Base-by-base conservation (phyloP, 2,113 vertebrate genomes). In the Muntiacus reevesi region DNA sequence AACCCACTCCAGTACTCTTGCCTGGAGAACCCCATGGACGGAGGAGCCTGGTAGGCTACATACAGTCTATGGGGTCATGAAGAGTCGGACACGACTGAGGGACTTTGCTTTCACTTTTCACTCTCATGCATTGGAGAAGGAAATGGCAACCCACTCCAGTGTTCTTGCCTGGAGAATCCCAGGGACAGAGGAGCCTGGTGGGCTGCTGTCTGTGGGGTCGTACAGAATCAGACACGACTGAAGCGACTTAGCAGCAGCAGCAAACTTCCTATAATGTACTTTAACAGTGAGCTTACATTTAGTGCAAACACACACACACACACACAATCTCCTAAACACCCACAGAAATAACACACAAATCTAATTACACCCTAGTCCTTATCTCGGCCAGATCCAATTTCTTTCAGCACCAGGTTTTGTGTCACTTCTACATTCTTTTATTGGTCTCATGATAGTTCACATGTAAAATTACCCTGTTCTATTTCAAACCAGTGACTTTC, bases 401-500 rank as follows among this genome's bases (percentile, higher is more conserved):
- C 90, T 76, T 92, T 92, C 62, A 40, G 7, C 71, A 40, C 25
- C 55, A 57, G 15, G 43, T 57, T 89, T 27, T 60, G 89, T 6
- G 84, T 67, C 79, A 84, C 79, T 79, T 81, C 30, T 54, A 79
- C 28, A 76, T 78, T 74, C 25, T 71, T 54, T 86, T 79, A 71
- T 43, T 87, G 40, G 43, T 81, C 52, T 86, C 50, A 47, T 13
- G 14, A 95, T 30, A 28, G 30, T 59, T 91, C n/a, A 36, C 76
- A 79, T 74, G 55, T 30, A 89, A 87, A 94, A 91, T 74, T 64
- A 86, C 47, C 17, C 27, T 60, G 30, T 16, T 89, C 12, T 81
- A 82, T 43, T 97, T 45, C 92, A 91, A 89, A 84, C 74, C 62
- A 59, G 45, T 62, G 82, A 81, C 52, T 97, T 87, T 40, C 52